Percentiles rank a stretch among this genome's conserved stretches.
These are phyloP conservation scores for Megaleporinus macrocephalus DNA, from an alignment of 2,113 vertebrate genomes.

Conservation along the genomic window DNA sequence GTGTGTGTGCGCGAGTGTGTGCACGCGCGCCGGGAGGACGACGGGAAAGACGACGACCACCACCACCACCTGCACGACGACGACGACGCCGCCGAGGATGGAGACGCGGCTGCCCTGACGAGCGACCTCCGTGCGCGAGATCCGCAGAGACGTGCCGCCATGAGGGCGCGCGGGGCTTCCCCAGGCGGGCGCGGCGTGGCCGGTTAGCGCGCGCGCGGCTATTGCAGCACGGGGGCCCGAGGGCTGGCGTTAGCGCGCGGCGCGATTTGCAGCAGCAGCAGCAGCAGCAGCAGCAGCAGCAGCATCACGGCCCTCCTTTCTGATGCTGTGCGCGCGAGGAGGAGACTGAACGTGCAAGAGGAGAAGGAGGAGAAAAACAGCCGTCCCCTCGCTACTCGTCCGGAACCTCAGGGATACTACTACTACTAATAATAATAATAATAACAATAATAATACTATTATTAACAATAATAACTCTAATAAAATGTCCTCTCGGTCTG, in stretches of 20 bases:
- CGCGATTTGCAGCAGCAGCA: not conserved
- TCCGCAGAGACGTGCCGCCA: not conserved
- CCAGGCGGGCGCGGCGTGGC: slow-evolving; percentile 1
- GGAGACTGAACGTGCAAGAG: slow-evolving; percentile 29
- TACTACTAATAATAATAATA: not conserved
- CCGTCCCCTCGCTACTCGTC: slow-evolving; percentile 30
- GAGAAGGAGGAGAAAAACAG: not conserved
- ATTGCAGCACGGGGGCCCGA: not conserved
- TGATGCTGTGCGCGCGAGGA: slow-evolving; percentile 15
- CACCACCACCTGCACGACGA: not conserved
- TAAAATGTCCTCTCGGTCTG: slow-evolving; percentile 78
- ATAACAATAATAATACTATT: not conserved
- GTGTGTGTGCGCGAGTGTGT: too few relatives aligned
- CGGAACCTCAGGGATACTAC: slow-evolving; percentile 73
- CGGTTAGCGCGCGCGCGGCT: slow-evolving; percentile 1
- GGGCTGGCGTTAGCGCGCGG: not conserved
- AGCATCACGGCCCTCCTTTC: slow-evolving; percentile 5
- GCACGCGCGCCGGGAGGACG: too few relatives aligned
- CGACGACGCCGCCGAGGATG: not conserved
- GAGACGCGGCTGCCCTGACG: not conserved
- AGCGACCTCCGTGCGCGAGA: not conserved
- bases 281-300: slow-evolving; percentile 5
- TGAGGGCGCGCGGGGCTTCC: not conserved
- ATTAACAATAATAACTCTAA: not conserved
- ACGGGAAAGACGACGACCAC: too few relatives aligned